Evolutionary conservation across 2,797 vertebrate genomes (phyloP), one percentile per base, ranked within the genome.

Genomic region (Alfaro cultratus): DNA sequence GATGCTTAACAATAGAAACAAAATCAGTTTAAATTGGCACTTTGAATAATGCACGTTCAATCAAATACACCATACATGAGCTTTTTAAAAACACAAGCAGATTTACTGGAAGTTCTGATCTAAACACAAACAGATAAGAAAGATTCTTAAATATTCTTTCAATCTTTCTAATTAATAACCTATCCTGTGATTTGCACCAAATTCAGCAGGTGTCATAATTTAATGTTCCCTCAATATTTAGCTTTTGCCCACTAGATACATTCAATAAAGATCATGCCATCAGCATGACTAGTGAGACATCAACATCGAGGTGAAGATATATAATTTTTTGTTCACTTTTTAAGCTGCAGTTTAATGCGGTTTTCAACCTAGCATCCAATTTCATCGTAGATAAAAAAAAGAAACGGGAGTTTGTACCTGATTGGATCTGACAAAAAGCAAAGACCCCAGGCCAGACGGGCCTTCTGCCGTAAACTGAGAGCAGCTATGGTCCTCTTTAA

Each of bases 341-440:
- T 64, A 12, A 60, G 36, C n/a, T 68, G 13, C 7, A 26, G 11
- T 51, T 2, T n/a, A 23, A 29, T 34, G 67, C 15, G 5, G 13
- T 64, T 39, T 39, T 67, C 43, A 39, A 39, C 18, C 2, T 12
- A 67, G 18, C 16, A 11, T 64, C 29, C 60, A 64, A 64, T 64
- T 16, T 18, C 23, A 31, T 15, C 8, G 47, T 68, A 70, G 53
- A 55, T n/a, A 60, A 15, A 62, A 31, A 26, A n/a, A 29, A 76
- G 18, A 64, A 78, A 71, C 29, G 9, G 6, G 21, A 85, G 5
- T 46, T 57, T 9, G 1, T 94, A 99, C 99, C 99, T 99, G 95
- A 99, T 99, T 16, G 99, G 98, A 88, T 99, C 99, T 1, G 98
- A 99, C 82, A 99, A 96, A 92, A 99, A 99, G 92, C 98, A 99